Evolutionary conservation across 2,797 vertebrate species (phyloP), one percentile per base, ranked within the genome.

Genomic region (Gadopsis marmoratus): DNA sequence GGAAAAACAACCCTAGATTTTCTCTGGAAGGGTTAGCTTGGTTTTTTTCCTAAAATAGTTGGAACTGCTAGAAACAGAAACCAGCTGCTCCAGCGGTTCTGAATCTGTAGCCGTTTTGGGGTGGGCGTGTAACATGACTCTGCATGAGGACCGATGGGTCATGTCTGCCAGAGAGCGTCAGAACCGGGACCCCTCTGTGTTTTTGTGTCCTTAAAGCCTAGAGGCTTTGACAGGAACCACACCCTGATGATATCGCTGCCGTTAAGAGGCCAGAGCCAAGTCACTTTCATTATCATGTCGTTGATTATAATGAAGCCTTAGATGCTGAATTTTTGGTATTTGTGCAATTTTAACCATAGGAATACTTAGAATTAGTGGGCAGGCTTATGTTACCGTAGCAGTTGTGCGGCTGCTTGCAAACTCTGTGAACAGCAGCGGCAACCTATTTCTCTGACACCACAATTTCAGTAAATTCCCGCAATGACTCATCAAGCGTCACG

Each of bases 21-120:
- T 72, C 70, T 58, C 64, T 77, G 78, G 59, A 64, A 55, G 73
- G 79, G 64, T 86, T 71, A 56, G 74, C 74, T 76, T 3, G 58
- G 61, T 83, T 83, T 84, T 83, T 88, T n/a, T n/a, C 86, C 85
- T 75, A 83, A 92, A 93, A 94, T 91, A 90, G 89, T 88, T 86
- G 69, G 29, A 88, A 89, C 88, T 77, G 43, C 85, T 53, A 59
- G 66, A 92, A 93, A 90, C 88, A 68, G 82, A 91, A 92, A 93
- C 69, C 91, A 93, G 92, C 92, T 93, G 93, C 80, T 91, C 51
- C 86, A 86, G 90, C 58, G 87, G 92, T 93, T 92, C 79, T 47
- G 71, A 67, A 67, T 71, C 70, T 47, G 53, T 4, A 5, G 76
- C 56, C 66, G 60, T 68, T 83, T 76, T 71, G 41, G 51, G 67